Conservation (phyloP, 2,797 vertebrate genomes). For the Molossus alvarezi region DNA sequence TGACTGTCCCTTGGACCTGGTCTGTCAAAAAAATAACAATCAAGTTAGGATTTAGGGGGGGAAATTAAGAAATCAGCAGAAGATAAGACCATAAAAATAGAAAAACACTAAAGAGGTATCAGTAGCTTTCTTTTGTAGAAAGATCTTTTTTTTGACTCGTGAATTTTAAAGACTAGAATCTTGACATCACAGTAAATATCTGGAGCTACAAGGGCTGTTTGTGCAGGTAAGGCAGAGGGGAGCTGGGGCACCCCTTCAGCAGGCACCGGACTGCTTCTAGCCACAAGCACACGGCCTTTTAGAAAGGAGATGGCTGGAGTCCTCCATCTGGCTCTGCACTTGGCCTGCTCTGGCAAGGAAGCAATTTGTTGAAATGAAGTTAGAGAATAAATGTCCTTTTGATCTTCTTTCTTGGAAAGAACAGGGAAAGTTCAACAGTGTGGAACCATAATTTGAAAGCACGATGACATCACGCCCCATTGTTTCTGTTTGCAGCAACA, state of each 20-base stretch:
- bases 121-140: conserved; percentile 14
- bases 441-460: neutral
- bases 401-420: conserved; percentile 23
- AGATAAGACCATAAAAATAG: conserved; percentile 69
- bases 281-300: neutral
- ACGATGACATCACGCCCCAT: neutral
- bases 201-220: neutral
- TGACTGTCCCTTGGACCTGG: conserved; percentile 97
- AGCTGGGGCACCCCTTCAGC: neutral
- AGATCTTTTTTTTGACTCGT: conserved; percentile 67
- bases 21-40: conserved; percentile 90
- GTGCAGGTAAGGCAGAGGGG: neutral
- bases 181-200: neutral
- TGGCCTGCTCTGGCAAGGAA: conserved; percentile 5
- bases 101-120: conserved; percentile 55
- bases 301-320: neutral
- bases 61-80: conserved; percentile 81
- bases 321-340: neutral
- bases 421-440: neutral
- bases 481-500: neutral
- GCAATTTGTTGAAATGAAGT: neutral
- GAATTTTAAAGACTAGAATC: conserved; percentile 77
- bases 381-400: neutral
- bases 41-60: conserved; percentile 74
- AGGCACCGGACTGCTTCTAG: neutral